Base-by-base conservation (phyloP, 2,888 invertebrate species). In the Mantis religiosa region DNA sequence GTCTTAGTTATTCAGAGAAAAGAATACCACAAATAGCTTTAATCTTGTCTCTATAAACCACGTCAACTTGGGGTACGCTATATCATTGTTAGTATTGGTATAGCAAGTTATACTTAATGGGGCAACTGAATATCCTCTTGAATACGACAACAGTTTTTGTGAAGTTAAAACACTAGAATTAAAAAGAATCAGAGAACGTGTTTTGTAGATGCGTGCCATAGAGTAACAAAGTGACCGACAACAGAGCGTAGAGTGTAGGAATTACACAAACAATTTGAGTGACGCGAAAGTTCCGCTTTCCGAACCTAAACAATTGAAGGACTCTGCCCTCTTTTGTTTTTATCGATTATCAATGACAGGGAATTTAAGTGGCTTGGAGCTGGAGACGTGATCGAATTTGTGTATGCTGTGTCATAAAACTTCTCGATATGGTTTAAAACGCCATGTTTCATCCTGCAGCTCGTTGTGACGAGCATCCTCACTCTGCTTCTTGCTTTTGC, bases 361-460 rank as follows among this genome's bases (percentile, higher is more conserved):
- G 54, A 25, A 71, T 25, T 41, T 71, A 25, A 71, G 54, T 71
- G 54, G 54, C 54, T 71, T 71, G 54, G 54, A 25, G 20, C 54
- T 71, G 20, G 20, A 71, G 54, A 71, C 54, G 54, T 71, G 54
- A 71, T 71, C 54, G 54, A 71, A 71, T 71, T 71, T 71, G 54
- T 87, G 82, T 82, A 87, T 87, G 87, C 87, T 34, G 81, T 82
- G 87, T 87, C 87, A 87, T 82, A 87, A 87, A 87, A 87, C 28
- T 82, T 82, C 87, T 87, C 87, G 87, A 87, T 87, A 82, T 87
- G 87, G 82, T 82, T 87, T 87, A 87, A 87, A 87, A 87, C 82
- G 87, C 41, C 87, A 82, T 87, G 87, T 87, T 87, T 87, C 87
- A 87, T 87, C 87, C 82, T 82, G 34, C 34, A 20, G 25, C 54